Base-by-base conservation (phyloP, 2,797 vertebrate genomes). In the Peromyscus aztecus region DNA sequence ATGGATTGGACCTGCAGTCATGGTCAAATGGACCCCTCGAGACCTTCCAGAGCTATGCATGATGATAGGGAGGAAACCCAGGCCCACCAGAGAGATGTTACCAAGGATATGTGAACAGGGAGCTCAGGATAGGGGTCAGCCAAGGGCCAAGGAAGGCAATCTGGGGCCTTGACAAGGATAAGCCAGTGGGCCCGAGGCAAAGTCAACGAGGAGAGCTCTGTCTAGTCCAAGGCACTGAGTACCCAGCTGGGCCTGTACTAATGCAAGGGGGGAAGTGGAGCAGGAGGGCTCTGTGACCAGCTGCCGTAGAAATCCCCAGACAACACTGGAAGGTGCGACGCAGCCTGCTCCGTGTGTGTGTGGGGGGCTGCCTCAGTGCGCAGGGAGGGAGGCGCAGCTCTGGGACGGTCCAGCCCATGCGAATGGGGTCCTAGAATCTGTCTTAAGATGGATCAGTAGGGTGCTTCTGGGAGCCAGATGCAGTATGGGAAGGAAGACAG, bases 361-460 rank as follows among this genome's bases (percentile, higher is more conserved):
- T n/a, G n/a, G n/a, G n/a, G n/a, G n/a, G 43, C 24, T 49, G 40
- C 43, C 34, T 49, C 59, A 29, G 59, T 61, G 31, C 31, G 6
- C 43, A 9, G 31, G 13, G 31, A 9, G 31, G 13, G 29, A 40
- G 21, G 43, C n/a, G 13, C 34, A 0, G 75, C 65, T 0, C 0
- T 1, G 0, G 0, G 65, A 13, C 9, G 2, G 6, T 34, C 2
- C 21, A 24, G 4, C 9, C 55, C 1, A 0, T 4, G 2, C 17
- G 24, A 31, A 24, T 11, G 1, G 73, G 43, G 29, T 43, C 21
- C 0, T 0, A 34, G 59, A 17, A 77, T 37, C 34, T 2, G 3
- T 31, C 19, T 11, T 52, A 1, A 40, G 75, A 3, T 23, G 4
- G 29, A 40, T 37, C 23, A 0, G 59, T 16, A 67, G 29, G 0